A percentile compares a stretch with the other conserved stretches of the same genome.
phyloP scores from a whole-genome alignment of 30 jellyfish, hydroid and myxozoan species.

The Sanderia malayensis region DNA sequence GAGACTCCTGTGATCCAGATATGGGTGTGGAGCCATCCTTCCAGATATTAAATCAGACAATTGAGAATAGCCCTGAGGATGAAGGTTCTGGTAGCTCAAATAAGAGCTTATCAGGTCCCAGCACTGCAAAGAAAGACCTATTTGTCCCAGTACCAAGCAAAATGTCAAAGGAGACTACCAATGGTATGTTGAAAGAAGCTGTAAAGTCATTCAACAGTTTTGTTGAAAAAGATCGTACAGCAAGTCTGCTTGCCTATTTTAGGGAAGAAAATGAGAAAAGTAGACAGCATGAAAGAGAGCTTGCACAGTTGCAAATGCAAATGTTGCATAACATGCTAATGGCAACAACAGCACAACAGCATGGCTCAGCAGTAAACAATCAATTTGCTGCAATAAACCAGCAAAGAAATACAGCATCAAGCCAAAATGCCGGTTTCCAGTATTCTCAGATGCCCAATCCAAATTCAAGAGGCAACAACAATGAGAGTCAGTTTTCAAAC shows the following conservation, averaged over 20 bases:
- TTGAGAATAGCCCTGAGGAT: too few species aligned
- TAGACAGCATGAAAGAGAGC: neutral
- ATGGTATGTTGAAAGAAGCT: neutral
- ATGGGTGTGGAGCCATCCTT: slow-evolving; percentile 33
- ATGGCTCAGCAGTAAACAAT: too few species aligned
- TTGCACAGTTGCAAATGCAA: slow-evolving; percentile 9
- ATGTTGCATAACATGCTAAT: slow-evolving; percentile 12
- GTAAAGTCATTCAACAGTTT: neutral
- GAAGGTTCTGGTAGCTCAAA: too few species aligned
- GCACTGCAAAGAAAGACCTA: slow-evolving; percentile 10
- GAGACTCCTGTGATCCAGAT: slow-evolving; percentile 53
- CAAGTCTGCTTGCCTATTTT: neutral
- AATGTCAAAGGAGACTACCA: neutral
- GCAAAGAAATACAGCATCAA: too few species aligned
- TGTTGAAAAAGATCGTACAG: neutral
- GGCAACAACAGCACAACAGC: neutral
- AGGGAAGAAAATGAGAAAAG: neutral
- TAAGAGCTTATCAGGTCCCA: slow-evolving; percentile 33
- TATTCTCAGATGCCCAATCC: too few species aligned
- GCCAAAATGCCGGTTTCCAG: too few species aligned
- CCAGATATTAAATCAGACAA: too few species aligned
- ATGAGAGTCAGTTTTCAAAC: too few species aligned
- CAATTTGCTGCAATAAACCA: too few species aligned
- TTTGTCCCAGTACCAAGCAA: slow-evolving; percentile 14
- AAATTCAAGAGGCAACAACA: too few species aligned